Base-by-base conservation (phyloP, 2,888 invertebrate species). In the Seira sanloemensis region DNA sequence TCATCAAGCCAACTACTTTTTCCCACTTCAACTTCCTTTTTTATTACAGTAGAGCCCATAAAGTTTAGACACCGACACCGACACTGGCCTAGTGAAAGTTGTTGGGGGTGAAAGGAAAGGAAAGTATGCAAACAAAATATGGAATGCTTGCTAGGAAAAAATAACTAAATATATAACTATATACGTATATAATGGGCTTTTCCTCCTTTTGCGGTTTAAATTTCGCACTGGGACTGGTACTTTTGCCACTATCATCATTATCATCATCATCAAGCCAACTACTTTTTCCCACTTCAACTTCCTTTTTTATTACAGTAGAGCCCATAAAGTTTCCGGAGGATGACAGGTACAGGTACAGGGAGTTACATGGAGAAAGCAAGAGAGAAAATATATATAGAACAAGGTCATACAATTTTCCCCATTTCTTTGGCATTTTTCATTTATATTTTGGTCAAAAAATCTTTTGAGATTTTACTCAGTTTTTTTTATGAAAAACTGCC, bases 211-310 rank as follows among this genome's bases (percentile, higher is more conserved):
- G 75, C 50, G 75, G 75, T 75, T 75, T 75, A 67, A 75, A 75
- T 66, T 75, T 75, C 75, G 50, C 75, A 37, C 66, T 24, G 75
- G 75, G 75, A 75, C 46, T 75, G 50, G 46, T 75, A 75, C 66
- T 74, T 37, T 4, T 37, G 12, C 37, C n/a, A 12, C 5, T 50
- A 50, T 50, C 12, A 16, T 50, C n/a, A 50, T 50, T 16, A 50
- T 50, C 50, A 16, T 50, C 50, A 50, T 50, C 50, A 16, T 16
- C n/a, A n/a, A 50, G 16, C 5, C 50, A 50, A 50, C 50, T 50
- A 50, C 50, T 50, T 50, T 50, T 50, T 12, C 50, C 50, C 50
- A 50, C 50, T 50, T 50, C 50, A 50, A 50, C 50, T 50, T 50
- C 50, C 50, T 50, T 50, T 50, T 50, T 50, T 50, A 50, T 50